Base-by-base conservation (phyloP, 2,797 vertebrate genomes). In the Mormyrops attenuatus region DNA sequence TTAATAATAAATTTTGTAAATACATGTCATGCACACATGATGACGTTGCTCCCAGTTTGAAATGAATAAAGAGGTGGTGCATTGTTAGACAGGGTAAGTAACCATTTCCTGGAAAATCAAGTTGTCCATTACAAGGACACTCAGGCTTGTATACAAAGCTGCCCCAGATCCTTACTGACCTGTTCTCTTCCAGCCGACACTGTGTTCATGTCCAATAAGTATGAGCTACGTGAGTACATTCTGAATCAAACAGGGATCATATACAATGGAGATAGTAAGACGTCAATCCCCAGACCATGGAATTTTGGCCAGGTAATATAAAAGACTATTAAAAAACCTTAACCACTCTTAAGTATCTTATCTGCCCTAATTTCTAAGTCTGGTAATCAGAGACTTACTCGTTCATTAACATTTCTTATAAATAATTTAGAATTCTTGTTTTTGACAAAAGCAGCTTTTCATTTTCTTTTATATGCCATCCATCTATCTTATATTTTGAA, bases 271-370 rank as follows among this genome's bases (percentile, higher is more conserved):
- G 92, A 93, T 0, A 47, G 88, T 1, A 90, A 85, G 0, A 91
- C 94, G 1, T 88, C 96, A 80, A 94, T 92, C 88, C 89, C 9
- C 44, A 95, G 96, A 90, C 95, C 95, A 91, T 97, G 96, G 96
- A 95, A 94, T 91, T 97, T 95, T 0, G 96, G 96, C 49, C 96
- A 97, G 96, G 96, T 97, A 94, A 96, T 63, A 5, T 20, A 8
- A 84, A 49, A 84, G 7, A 20, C 6, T 82, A 82, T 47, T 8
- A 82, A 47, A 82, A 41, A 17, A 44, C 38, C 34, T n/a, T 22
- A n/a, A 82, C 20, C 77, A 8, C 5, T 84, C 15, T 47, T 22
- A n/a, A 44, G 20, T 20, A 8, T n/a, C 80, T 84, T 11, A 84
- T 84, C 8, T 47, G 7, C 77, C 34, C 15, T 66, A 30, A 66